Evolutionary conservation across 2,888 invertebrate genomes (phyloP).

Genomic region (Nomada ferruginata): DNA sequence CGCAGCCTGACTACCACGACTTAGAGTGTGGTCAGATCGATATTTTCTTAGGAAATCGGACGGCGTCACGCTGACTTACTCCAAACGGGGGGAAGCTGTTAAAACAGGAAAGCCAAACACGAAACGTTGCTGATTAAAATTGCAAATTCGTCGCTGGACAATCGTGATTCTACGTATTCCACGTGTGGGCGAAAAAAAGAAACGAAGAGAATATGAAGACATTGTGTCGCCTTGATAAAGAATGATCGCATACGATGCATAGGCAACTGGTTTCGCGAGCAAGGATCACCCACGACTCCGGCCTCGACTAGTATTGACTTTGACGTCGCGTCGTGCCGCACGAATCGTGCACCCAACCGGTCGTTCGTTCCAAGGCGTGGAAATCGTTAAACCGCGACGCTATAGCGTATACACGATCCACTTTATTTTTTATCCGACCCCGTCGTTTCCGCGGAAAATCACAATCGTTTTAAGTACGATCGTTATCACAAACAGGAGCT

Average conservation of each 20-base stretch:
- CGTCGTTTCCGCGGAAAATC: not conserved
- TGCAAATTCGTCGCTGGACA: slow-evolving; percentile 9
- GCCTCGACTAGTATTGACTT: slow-evolving; percentile 2
- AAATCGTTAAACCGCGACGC: not conserved
- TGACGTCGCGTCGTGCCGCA: not conserved
- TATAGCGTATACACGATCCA: no score
- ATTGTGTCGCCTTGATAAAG: not conserved
- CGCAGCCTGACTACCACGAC: not conserved
- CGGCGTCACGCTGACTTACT: not conserved
- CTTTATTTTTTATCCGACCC: not conserved
- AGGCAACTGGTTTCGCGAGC: slow-evolving; percentile 15
- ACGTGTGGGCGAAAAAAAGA: not conserved
- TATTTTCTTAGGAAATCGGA: slow-evolving; percentile 24
- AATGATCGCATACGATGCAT: not conserved
- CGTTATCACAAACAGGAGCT: not conserved
- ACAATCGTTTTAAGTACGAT: not conserved
- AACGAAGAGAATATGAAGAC: no score
- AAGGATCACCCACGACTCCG: slow-evolving; percentile 1
- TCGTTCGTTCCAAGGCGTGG: not conserved
- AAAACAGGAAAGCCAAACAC: slow-evolving; percentile 32
- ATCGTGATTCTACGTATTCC: not conserved
- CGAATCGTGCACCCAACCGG: not conserved
- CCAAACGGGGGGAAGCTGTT: slow-evolving; percentile 24
- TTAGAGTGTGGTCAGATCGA: not conserved
- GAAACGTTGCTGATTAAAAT: slow-evolving; percentile 26